phyloP scores from a whole-genome alignment of 1,140 invertebrate species.

The Macrosteles quadrilineatus region DNA sequence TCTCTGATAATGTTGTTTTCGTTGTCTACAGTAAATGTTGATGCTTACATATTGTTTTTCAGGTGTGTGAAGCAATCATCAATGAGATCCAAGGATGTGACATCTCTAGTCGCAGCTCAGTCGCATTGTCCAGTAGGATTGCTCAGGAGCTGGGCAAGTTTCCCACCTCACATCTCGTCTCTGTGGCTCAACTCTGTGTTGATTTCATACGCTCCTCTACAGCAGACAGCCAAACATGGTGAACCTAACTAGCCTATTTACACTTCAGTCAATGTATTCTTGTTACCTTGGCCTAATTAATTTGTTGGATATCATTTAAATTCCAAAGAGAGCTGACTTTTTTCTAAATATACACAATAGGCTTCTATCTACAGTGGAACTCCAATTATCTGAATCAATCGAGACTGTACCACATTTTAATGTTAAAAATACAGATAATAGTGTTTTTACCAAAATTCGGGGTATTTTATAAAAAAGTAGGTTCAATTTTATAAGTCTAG shows the following conservation, averaged over 20 bases:
- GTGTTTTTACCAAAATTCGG: no score
- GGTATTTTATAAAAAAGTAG: no score
- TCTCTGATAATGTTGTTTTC: no score
- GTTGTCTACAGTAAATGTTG: no score
- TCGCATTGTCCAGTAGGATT: conserved; percentile 36
- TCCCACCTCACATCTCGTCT: conserved; percentile 51
- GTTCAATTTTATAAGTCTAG: no score
- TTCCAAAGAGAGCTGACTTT: no score
- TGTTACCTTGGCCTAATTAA: neutral
- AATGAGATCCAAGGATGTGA: conserved; percentile 35
- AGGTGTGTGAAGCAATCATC: conserved; percentile 38
- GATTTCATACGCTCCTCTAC: conserved; percentile 49
- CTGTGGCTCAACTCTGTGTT: conserved; percentile 54
- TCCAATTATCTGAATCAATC: no score
- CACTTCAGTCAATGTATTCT: neutral
- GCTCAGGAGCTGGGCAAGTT: conserved; percentile 41
- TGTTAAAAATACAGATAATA: no score
- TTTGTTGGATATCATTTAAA: neutral
- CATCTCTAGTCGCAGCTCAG: conserved; percentile 28
- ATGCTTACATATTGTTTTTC: neutral
- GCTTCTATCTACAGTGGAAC: no score
- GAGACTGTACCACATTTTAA: no score
- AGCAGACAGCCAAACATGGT: conserved; percentile 45
- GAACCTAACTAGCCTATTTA: neutral
- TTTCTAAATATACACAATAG: no score